These are phyloP conservation scores for Molossus molossus DNA, from an alignment of 2,797 vertebrate genomes.

Conservation along the genomic window DNA sequence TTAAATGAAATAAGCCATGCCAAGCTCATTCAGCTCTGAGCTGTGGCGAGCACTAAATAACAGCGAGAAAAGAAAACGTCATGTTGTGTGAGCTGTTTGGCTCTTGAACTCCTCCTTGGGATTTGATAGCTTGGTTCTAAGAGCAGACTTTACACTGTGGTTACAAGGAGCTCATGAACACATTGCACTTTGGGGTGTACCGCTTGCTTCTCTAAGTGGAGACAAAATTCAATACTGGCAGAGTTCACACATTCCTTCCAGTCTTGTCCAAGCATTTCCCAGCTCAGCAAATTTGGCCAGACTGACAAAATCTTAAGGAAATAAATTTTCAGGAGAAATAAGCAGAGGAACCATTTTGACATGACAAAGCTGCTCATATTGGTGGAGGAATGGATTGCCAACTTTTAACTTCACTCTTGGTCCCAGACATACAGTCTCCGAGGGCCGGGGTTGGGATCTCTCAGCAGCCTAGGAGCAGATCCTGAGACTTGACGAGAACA, in stretches of 20 bases:
- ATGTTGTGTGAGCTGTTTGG: background rate
- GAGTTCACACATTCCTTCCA: conserved; percentile 56
- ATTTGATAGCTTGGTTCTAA: conserved; percentile 16
- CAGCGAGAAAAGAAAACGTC: background rate
- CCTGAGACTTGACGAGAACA: background rate
- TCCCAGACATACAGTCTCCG: conserved; percentile 34
- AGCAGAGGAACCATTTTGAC: conserved; percentile 69
- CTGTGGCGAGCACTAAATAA: background rate
- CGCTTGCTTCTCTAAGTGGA: conserved; percentile 60
- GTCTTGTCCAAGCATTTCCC: conserved; percentile 48
- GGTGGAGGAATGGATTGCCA: conserved; percentile 29
- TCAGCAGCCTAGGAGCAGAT: background rate
- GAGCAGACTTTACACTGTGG: background rate
- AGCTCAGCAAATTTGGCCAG: conserved; percentile 71
- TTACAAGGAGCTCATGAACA: conserved; percentile 5
- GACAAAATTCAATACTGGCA: conserved; percentile 59
- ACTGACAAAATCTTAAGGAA: conserved; percentile 65
- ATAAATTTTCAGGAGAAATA: conserved; percentile 67
- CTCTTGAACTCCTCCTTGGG: background rate
- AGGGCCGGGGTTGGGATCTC: background rate
- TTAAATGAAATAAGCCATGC: background rate
- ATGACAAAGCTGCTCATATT: conserved; percentile 61
- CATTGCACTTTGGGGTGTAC: conserved; percentile 26
- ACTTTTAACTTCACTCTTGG: conserved; percentile 27
- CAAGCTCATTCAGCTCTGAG: background rate